Conservation (phyloP, 1,140 invertebrate genomes). For the Coptotermes formosanus region DNA sequence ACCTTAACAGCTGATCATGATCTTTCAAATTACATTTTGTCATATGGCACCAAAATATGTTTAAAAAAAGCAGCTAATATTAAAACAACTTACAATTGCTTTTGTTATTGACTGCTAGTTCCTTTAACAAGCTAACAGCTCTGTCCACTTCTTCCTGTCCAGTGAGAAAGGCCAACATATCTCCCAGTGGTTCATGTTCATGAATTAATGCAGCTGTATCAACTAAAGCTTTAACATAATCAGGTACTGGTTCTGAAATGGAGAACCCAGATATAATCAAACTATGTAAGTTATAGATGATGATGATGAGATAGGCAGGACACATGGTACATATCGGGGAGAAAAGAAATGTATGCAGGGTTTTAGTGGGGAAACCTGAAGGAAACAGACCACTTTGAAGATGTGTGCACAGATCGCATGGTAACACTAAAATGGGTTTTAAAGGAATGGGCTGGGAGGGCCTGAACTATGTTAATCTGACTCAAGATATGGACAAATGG, state of each 20-base stretch:
- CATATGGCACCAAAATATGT: background rate
- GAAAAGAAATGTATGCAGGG: too few species aligned
- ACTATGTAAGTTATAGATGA: constrained; percentile 21
- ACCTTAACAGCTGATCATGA: background rate
- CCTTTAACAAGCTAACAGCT: constrained; percentile 65
- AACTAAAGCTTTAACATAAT: constrained; percentile 86
- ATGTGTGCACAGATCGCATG: too few species aligned
- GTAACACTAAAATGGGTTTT: too few species aligned
- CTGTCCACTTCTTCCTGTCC: constrained; percentile 89
- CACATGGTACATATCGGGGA: too few species aligned
- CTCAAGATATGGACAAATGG: too few species aligned
- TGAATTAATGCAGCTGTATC: constrained; percentile 91
- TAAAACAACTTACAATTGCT: constrained; percentile 47
- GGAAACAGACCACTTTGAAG: too few species aligned
- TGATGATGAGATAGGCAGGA: too few species aligned
- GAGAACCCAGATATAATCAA: constrained; percentile 31
- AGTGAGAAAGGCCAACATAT: constrained; percentile 92
- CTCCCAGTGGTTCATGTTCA: constrained; percentile 73
- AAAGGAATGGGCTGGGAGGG: too few species aligned
- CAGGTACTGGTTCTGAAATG: constrained; percentile 74
- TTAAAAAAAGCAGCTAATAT: too few species aligned
- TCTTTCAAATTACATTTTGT: background rate
- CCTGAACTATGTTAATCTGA: too few species aligned
- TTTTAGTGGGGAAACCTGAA: too few species aligned
- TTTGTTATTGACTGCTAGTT: constrained; percentile 59